phyloP scores from a whole-genome alignment of 2,797 vertebrate species.

The Brachyrhaphis roseni region DNA sequence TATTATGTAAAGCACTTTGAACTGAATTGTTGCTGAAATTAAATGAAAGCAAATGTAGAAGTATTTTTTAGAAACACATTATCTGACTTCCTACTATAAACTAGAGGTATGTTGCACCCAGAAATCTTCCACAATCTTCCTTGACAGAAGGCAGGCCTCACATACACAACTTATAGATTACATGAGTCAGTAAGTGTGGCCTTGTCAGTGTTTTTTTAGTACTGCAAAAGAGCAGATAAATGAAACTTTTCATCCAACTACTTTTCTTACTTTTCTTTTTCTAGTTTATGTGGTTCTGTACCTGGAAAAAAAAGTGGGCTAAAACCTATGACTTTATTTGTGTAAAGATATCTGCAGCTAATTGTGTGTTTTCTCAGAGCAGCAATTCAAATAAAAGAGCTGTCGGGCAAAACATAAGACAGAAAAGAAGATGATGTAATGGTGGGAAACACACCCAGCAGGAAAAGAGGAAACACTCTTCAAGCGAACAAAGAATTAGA shows the following conservation, averaged over 20 bases:
- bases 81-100: slow-evolving; percentile 21
- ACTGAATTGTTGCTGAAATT: too few relatives aligned
- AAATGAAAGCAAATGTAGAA: background rate
- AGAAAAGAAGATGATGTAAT: background rate
- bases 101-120: background rate
- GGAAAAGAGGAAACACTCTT: background rate
- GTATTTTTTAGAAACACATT: slow-evolving; percentile 14
- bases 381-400: background rate
- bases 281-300: background rate
- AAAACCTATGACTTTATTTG: background rate
- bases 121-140: background rate
- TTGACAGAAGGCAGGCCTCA: background rate
- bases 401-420: background rate
- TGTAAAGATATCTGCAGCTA: background rate
- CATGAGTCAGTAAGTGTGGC: background rate
- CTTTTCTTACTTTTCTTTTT: background rate
- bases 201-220: background rate
- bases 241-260: background rate
- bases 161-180: background rate
- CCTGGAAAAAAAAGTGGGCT: background rate
- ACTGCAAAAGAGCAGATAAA: background rate
- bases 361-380: background rate
- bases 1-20: too few relatives aligned
- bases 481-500: background rate
- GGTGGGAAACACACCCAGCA: background rate